These are phyloP conservation scores for Hecatera dysodea DNA, from an alignment of 2,888 invertebrate genomes.

Conservation along the genomic window DNA sequence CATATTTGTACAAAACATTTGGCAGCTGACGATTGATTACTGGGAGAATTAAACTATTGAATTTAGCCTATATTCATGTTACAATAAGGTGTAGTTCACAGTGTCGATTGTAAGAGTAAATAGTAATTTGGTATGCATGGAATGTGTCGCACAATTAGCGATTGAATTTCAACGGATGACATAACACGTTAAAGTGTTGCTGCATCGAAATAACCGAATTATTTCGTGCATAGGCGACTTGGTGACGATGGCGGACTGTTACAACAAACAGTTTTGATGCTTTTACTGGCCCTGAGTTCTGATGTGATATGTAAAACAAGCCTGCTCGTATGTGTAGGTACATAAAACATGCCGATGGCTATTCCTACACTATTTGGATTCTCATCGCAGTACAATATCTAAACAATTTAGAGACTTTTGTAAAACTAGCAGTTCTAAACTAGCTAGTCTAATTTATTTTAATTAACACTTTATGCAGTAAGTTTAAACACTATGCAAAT, in stretches of 20 bases:
- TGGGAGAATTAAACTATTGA: neutral
- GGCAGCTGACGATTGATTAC: constrained; percentile 27
- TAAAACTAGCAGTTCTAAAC: no score
- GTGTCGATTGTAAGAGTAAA: constrained; percentile 18
- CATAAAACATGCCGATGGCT: no score
- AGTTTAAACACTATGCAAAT: no score
- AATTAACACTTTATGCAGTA: no score
- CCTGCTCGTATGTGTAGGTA: neutral
- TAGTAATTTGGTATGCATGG: constrained; percentile 57
- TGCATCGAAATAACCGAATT: constrained; percentile 59
- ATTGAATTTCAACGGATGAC: constrained; percentile 53
- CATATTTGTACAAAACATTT: constrained; percentile 44
- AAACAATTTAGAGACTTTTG: neutral
- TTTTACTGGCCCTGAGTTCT: neutral
- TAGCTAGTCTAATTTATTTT: no score
- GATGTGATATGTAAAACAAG: neutral
- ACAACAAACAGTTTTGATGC: constrained; percentile 12
- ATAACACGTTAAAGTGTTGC: constrained; percentile 39
- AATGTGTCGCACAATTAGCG: constrained; percentile 48
- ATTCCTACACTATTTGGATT: neutral
- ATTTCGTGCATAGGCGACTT: constrained; percentile 32
- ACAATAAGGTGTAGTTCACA: constrained; percentile 8
- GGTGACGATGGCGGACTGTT: neutral
- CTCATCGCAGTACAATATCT: neutral
- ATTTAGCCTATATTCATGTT: neutral